These are phyloP conservation scores for Danio choprae DNA, from an alignment of 2,797 vertebrate species.

Conservation along the genomic window DNA sequence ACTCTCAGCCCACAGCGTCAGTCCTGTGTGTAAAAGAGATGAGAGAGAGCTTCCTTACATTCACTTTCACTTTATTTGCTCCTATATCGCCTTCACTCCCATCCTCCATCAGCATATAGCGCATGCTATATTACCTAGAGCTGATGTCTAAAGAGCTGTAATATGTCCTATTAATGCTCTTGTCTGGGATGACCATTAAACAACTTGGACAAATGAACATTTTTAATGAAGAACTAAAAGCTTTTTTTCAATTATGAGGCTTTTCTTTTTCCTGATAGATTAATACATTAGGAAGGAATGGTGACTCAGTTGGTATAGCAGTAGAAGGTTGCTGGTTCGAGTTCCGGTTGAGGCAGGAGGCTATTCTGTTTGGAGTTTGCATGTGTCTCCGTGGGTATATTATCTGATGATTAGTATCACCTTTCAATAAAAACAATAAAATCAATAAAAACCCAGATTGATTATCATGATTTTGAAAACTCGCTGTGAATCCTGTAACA, in stretches of 20 bases:
- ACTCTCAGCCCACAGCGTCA: constrained; percentile 8
- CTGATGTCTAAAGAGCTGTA: constrained; percentile 6
- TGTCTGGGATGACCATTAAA: constrained; percentile 1
- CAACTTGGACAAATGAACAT: neutral
- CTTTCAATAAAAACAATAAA: no score
- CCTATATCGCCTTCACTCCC: neutral
- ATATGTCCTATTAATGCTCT: constrained; percentile 12
- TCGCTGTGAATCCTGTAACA: no score
- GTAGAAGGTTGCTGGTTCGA: no score
- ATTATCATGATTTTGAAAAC: no score
- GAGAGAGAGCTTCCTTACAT: neutral
- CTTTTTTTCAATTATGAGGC: constrained; percentile 11
- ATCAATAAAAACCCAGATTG: no score
- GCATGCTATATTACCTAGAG: constrained; percentile 10
- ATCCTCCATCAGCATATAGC: neutral
- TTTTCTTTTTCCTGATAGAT: no score
- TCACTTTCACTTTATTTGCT: constrained; percentile 8
- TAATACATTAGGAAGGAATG: no score
- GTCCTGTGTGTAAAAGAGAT: constrained; percentile 1
- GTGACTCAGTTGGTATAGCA: neutral
- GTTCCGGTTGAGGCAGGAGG: no score
- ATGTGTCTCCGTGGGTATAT: no score
- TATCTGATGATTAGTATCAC: no score
- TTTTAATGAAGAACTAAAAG: constrained; percentile 18
- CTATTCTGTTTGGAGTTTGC: no score